Percentiles rank a stretch among this genome's conserved stretches.
phyloP scores from a whole-genome alignment of 35 echinoderm and acorn worm species.

The Ophioderma brevispina region DNA sequence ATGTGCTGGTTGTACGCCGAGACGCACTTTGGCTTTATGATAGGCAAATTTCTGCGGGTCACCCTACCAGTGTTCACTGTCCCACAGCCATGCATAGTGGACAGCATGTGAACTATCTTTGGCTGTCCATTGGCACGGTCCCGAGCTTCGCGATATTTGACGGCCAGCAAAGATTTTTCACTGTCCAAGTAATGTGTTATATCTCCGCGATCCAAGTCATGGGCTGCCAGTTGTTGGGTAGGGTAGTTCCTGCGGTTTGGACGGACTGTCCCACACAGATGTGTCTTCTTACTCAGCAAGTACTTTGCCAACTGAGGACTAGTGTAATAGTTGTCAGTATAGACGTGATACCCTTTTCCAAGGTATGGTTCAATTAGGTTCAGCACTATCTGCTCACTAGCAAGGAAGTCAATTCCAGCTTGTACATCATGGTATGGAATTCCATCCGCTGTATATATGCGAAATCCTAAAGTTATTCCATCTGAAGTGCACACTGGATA shows the following conservation, averaged over 20 bases:
- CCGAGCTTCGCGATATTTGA: too few relatives aligned
- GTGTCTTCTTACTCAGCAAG: background rate
- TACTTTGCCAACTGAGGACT: slow-evolving; percentile 21
- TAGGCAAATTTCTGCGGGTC: slow-evolving; percentile 14
- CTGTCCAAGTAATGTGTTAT: slow-evolving; percentile 18
- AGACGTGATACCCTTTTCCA: too few relatives aligned
- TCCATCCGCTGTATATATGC: too few relatives aligned
- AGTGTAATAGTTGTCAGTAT: slow-evolving; percentile 31
- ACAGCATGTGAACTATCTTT: too few relatives aligned
- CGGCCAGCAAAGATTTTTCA: too few relatives aligned
- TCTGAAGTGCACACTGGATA: too few relatives aligned
- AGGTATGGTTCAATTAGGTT: too few relatives aligned
- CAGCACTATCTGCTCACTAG: slow-evolving; percentile 10
- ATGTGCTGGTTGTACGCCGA: slow-evolving; percentile 23
- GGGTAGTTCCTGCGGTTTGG: too few relatives aligned
- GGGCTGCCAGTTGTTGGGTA: too few relatives aligned
- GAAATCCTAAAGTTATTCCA: too few relatives aligned
- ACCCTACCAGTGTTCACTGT: slow-evolving; percentile 21
- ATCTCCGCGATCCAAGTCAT: slow-evolving; percentile 1
- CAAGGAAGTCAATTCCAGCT: background rate
- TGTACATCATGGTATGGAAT: background rate
- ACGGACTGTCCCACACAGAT: too few relatives aligned
- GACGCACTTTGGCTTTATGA: slow-evolving; percentile 47
- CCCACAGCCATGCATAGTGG: background rate
- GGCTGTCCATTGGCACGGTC: too few relatives aligned